These are phyloP conservation scores for Augochlorella aurata DNA, from an alignment of 2,888 invertebrate genomes.

Conservation along the genomic window DNA sequence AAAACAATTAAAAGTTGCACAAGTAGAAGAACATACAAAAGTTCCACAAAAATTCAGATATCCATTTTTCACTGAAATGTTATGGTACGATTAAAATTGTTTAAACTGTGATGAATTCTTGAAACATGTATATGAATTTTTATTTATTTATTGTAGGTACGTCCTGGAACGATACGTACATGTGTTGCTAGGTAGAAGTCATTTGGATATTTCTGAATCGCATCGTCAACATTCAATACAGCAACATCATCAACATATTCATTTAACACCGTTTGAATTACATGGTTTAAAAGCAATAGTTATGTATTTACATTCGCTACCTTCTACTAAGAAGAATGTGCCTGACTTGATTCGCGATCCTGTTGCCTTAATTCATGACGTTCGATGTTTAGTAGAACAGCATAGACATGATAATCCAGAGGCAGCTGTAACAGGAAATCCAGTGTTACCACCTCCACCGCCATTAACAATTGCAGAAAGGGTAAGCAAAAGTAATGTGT, in stretches of 20 bases:
- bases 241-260: conserved; percentile 85
- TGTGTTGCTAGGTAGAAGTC: conserved; percentile 92
- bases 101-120: neutral
- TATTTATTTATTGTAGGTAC: conserved; percentile 83
- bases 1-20: conserved; percentile 97
- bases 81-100: conserved; percentile 85
- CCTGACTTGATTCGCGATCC: conserved; percentile 95
- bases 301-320: conserved; percentile 94
- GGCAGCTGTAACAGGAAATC: conserved; percentile 91
- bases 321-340: conserved; percentile 94
- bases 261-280: conserved; percentile 90
- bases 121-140: conserved; percentile 14
- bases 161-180: conserved; percentile 96
- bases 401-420: conserved; percentile 94
- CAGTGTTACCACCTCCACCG: conserved; percentile 85
- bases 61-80: conserved; percentile 98
- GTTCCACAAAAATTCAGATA: conserved; percentile 98
- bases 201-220: conserved; percentile 84
- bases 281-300: conserved; percentile 94
- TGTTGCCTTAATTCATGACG: conserved; percentile 93
- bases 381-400: conserved; percentile 92
- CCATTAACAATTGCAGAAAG: conserved; percentile 78
- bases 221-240: conserved; percentile 77
- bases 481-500: conserved; percentile 62
- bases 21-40: conserved; percentile 97